These are phyloP conservation scores for Aplidium turbinatum DNA, from an alignment of 23 tunicate species.

Conservation along the genomic window DNA sequence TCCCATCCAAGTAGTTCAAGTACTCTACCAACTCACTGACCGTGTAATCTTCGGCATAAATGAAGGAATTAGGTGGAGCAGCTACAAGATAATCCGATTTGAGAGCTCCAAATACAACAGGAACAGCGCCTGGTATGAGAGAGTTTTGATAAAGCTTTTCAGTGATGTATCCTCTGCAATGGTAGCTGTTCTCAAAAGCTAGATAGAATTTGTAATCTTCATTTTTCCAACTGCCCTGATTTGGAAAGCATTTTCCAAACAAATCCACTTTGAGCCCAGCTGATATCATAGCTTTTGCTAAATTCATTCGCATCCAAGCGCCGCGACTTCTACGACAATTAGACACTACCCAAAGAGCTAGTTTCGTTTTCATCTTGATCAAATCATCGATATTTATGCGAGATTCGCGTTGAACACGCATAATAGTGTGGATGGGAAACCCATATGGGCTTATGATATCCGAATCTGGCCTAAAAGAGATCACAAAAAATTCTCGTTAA, in stretches of 20 bases:
- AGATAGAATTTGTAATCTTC: conserved; percentile 60
- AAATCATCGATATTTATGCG: too few species aligned
- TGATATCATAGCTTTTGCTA: conserved; percentile 19
- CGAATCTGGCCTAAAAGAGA: conserved; percentile 19
- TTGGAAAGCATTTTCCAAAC: conserved; percentile 54
- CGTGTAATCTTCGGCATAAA: conserved; percentile 37
- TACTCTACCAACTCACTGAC: conserved; percentile 30
- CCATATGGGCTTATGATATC: conserved; percentile 37
- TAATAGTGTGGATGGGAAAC: neutral
- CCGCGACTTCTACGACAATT: conserved; percentile 68
- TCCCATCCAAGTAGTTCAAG: conserved; percentile 37
- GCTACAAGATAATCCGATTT: conserved; percentile 13
- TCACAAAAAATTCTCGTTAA: too few species aligned
- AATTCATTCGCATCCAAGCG: conserved; percentile 48
- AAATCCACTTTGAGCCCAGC: conserved; percentile 56
- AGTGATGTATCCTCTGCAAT: conserved; percentile 62
- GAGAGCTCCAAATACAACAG: conserved; percentile 54
- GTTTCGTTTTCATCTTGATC: conserved; percentile 10
- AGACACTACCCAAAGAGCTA: conserved; percentile 59
- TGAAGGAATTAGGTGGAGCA: conserved; percentile 41
- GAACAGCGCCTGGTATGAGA: conserved; percentile 28
- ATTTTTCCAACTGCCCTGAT: neutral
- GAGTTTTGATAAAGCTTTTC: conserved; percentile 46
- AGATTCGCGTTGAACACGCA: too few species aligned
- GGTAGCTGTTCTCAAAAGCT: conserved; percentile 57